Conservation (phyloP, 1,140 invertebrate species). For the Argopecten irradians region DNA sequence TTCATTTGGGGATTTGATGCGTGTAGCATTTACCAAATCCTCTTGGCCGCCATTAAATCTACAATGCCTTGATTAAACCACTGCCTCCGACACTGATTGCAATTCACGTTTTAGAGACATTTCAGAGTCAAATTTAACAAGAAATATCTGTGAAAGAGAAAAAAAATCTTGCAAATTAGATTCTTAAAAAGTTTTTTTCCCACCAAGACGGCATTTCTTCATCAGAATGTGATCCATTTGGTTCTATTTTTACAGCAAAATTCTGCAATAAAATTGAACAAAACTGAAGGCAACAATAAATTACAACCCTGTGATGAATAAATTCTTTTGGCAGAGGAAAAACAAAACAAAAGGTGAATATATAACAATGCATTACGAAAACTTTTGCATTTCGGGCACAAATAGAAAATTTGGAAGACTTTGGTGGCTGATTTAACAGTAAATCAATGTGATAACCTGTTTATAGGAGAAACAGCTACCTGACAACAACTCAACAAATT, state of each 20-base stretch:
- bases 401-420: neutral
- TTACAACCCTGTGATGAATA: neutral
- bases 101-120: conserved; percentile 3
- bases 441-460: neutral
- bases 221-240: neutral
- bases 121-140: neutral
- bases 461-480: neutral
- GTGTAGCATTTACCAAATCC: neutral
- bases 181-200: conserved; percentile 7
- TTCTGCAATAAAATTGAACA: neutral
- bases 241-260: neutral
- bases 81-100: neutral
- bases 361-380: neutral
- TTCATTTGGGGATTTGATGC: conserved; percentile 21
- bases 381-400: neutral
- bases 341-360: neutral
- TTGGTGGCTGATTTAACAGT: neutral
- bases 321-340: neutral
- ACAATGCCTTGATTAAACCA: conserved; percentile 1
- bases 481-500: neutral
- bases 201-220: neutral
- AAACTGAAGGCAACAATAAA: neutral
- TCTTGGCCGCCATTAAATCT: neutral
- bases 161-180: neutral
- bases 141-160: conserved; percentile 9